Base-by-base conservation (phyloP, 2,113 vertebrate genomes). In the Eolophus roseicapilla region DNA sequence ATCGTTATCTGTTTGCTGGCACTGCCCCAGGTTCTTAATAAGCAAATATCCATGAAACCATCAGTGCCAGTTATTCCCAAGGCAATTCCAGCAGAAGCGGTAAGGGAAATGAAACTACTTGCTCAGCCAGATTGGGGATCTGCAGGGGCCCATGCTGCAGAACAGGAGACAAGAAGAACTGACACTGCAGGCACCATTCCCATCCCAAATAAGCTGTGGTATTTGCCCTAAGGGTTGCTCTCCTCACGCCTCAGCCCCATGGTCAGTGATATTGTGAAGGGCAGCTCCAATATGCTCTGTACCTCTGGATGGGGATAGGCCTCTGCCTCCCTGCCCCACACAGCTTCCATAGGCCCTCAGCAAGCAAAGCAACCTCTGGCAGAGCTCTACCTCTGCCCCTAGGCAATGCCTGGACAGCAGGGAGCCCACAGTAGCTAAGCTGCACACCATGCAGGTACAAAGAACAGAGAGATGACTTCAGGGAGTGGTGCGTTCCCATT, bases 241-340 rank as follows among this genome's bases (percentile, higher is more conserved):
- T 68, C 17, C 52, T 82, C 3, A 0, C 0, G 2, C 17, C 25
- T 69, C 59, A 62, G 52, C 59, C 37, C 13, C 5, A 3, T 7
- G 52, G 55, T 19, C 35, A 28, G 37, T 29, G 39, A 39, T 20
- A 47, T 1, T 79, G 52, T 2, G 1, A 49, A 81, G 21, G 17
- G 19, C n/a, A 78, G 68, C 50, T 23, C 35, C 60, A 47, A 49
- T 5, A 50, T 0, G 7, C 33, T 65, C 29, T 47, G 25, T 25
- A 77, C 33, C 28, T 29, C 19, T 71, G 49, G n/a, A 57, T 21
- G 16, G 52, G n/a, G 24, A 53, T 2, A 86, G 20, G 3, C 83
- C 62, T 50, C 67, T 23, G 57, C 20, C 7, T 76, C 41, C 85
- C 43, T 25, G 12, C 25, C 23, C 65, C 49, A 52, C 13, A 71